Conservation (phyloP, 2,797 vertebrate genomes). For the Crypturellus tataupa region DNA sequence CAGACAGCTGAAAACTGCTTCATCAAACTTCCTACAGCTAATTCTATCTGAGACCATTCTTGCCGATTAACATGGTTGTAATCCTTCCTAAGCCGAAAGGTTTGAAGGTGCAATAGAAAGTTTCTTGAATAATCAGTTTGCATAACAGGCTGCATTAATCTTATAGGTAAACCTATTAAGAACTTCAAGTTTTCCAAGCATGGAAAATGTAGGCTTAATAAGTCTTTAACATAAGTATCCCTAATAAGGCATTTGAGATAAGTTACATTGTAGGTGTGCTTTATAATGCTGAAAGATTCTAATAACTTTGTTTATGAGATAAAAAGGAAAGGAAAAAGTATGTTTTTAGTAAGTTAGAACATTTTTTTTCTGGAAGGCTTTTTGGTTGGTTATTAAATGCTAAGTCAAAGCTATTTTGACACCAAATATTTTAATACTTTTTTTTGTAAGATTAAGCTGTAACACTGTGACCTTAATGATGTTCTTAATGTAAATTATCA, state of each 20-base stretch:
- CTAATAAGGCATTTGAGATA: background rate
- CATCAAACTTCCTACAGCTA: background rate
- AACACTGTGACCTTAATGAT: slow-evolving; percentile 10
- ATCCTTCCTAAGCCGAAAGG: background rate
- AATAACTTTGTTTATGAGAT: background rate
- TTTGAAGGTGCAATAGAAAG: background rate
- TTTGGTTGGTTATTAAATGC: background rate
- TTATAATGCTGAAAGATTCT: slow-evolving; percentile 9
- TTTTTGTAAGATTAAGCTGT: slow-evolving; percentile 23
- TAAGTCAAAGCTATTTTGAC: slow-evolving; percentile 14
- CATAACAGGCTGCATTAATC: background rate
- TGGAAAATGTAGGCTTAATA: background rate
- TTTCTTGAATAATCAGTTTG: background rate
- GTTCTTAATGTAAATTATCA: background rate
- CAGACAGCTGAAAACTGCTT: background rate
- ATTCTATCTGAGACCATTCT: background rate
- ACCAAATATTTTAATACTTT: background rate
- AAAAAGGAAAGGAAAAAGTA: background rate
- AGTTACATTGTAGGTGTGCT: background rate
- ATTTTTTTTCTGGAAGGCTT: background rate
- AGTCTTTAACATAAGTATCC: background rate
- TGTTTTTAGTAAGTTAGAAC: background rate
- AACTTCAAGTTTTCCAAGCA: background rate
- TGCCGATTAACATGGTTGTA: background rate
- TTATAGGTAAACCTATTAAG: background rate